Conservation (phyloP, 2,888 invertebrate genomes). For the Proisotoma minuta region DNA sequence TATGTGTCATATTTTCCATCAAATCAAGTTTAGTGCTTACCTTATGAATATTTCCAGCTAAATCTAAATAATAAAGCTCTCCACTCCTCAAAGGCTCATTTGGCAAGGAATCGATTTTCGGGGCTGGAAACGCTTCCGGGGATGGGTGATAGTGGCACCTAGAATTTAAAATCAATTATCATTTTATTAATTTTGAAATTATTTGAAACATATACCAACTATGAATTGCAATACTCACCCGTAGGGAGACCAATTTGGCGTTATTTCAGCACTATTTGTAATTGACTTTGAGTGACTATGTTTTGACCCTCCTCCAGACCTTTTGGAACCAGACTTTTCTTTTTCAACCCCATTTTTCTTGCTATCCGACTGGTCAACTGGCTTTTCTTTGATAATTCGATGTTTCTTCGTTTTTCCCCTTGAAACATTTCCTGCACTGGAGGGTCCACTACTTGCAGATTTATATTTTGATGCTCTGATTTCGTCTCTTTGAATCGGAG, state of each 20-base stretch:
- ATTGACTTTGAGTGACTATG: conserved; percentile 33
- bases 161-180: no score
- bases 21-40: conserved; percentile 48
- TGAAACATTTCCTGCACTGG: conserved; percentile 7
- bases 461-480: conserved; percentile 41
- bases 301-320: conserved; percentile 22
- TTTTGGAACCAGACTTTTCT: conserved; percentile 16
- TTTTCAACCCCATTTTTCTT: conserved; percentile 20
- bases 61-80: conserved; percentile 88
- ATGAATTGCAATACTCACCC: no score
- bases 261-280: conserved; percentile 30
- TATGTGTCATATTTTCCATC: not conserved
- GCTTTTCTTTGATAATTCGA: not conserved
- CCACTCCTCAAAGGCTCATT: conserved; percentile 79
- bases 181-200: no score
- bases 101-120: conserved; percentile 77
- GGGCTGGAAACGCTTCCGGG: conserved; percentile 76
- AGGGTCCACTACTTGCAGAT: conserved; percentile 3
- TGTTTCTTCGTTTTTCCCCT: conserved; percentile 24
- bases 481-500: conserved; percentile 42
- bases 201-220: no score
- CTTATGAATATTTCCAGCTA: conserved; percentile 91
- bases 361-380: conserved; percentile 8
- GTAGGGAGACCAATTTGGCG: conserved; percentile 73
- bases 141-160: conserved; percentile 88